phyloP scores from a whole-genome alignment of 2,113 vertebrate species.

The Pterocles orientalis region DNA sequence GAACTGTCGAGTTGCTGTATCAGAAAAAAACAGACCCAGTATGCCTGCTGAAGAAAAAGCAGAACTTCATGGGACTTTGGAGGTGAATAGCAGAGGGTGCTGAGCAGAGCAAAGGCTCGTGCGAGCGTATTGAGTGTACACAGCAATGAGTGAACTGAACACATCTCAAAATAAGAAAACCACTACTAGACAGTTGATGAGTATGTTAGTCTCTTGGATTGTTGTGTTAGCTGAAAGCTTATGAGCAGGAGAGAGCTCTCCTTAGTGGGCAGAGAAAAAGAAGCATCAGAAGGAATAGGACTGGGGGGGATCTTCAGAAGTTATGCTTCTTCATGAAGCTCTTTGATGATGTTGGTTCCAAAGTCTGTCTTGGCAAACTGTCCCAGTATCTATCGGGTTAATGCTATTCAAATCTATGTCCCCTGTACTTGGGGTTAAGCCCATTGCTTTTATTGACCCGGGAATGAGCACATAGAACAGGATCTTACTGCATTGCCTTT shows the following conservation, averaged over 20 bases:
- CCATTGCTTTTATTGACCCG: neutral
- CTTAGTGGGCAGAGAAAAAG: neutral
- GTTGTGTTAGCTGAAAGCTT: neutral
- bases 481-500: neutral
- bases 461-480: neutral
- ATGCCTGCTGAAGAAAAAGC: neutral
- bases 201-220: too few relatives aligned
- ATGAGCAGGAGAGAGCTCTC: fast-evolving
- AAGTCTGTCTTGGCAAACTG: neutral
- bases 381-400: neutral
- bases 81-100: neutral
- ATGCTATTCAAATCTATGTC: neutral
- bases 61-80: neutral
- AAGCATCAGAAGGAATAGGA: neutral
- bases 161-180: neutral
- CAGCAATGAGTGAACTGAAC: neutral
- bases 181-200: neutral
- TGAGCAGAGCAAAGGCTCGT: neutral
- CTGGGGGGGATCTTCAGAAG: neutral
- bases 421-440: neutral
- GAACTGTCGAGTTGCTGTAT: neutral
- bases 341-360: neutral
- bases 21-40: fast-evolving
- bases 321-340: neutral
- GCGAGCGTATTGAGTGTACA: fast-evolving